Base-by-base conservation (phyloP, 2,797 vertebrate species). In the Pangasius larnaudii region DNA sequence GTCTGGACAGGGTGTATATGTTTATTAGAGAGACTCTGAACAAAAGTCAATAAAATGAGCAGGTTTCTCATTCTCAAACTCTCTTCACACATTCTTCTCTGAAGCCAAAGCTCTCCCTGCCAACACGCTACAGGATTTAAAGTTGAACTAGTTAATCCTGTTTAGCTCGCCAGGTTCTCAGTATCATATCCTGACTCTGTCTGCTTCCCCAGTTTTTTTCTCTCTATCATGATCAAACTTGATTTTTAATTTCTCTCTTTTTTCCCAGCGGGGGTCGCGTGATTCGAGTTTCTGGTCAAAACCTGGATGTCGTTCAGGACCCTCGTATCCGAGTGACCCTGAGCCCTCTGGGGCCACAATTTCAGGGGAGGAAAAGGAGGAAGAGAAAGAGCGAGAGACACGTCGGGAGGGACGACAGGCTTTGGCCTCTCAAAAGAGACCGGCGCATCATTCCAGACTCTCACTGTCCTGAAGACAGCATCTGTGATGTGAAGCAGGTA, bases 291-390 rank as follows among this genome's bases (percentile, higher is more conserved):
- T 96, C 91, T 0, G 98, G 98, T 5, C 97, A 98, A 90, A 98
- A 99, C 93, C 92, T 99, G 91, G 98, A 99, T 89, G 98, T 99
- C 86, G 98, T 99, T 1, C 98, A 99, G 91, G 96, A 95, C n/a
- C 98, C 98, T 0, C 97, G 96, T 89, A 98, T 99, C 92, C 95
- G 95, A 22, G 98, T 99, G 86, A 98, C 97, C 0, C 93, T 98
- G 91, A 96, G 95, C 53, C 96, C 96, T 0, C 92, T 93, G 1
- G 95, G 96, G 13, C 93, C 95, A 1, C 95, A 95, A 6, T 93
- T 91, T 19, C 93, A 91, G 49, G 92, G 93, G 83, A 94, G 87
- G 89, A 95, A 88, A 58, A 93, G 93, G 86, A 94, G 90, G 86
- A 67, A 63, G 11, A 71, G 82, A 89, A 93, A 84, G 77, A 46